These are phyloP conservation scores for Podocnemis expansa DNA, from an alignment of 2,113 vertebrate species.

Conservation along the genomic window DNA sequence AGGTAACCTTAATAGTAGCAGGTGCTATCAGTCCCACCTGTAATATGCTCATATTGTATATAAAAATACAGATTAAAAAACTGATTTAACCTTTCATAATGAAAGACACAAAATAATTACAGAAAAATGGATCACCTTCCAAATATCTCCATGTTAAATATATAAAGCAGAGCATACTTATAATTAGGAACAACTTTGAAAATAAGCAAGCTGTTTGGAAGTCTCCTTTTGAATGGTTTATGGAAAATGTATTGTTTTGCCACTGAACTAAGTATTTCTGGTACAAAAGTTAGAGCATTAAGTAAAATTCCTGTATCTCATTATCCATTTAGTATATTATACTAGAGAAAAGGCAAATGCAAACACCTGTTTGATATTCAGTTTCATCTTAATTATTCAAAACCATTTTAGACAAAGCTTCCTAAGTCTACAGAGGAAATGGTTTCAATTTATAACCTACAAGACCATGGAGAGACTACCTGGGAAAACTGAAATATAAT, in stretches of 20 bases:
- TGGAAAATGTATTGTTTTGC: background rate
- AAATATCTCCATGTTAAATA: background rate
- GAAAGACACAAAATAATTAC: too few species aligned
- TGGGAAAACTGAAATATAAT: background rate
- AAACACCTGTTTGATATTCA: background rate
- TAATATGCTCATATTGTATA: background rate
- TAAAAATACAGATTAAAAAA: too few species aligned
- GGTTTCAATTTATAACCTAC: background rate
- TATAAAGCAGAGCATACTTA: background rate
- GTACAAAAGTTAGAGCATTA: background rate
- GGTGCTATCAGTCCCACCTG: background rate
- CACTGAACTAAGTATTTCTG: background rate
- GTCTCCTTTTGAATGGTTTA: background rate
- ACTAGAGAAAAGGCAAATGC: background rate
- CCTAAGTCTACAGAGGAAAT: background rate
- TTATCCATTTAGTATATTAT: background rate
- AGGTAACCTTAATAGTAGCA: background rate
- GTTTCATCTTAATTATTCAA: background rate
- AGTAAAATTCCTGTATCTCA: too few species aligned
- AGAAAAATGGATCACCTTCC: background rate
- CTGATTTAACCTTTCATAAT: too few species aligned
- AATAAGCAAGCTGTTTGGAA: background rate
- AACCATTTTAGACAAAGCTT: background rate
- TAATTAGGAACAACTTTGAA: background rate
- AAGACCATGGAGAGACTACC: background rate